Evolutionary conservation across 2,113 vertebrate genomes (phyloP).

Genomic region (Urocynchramus pylzowi): DNA sequence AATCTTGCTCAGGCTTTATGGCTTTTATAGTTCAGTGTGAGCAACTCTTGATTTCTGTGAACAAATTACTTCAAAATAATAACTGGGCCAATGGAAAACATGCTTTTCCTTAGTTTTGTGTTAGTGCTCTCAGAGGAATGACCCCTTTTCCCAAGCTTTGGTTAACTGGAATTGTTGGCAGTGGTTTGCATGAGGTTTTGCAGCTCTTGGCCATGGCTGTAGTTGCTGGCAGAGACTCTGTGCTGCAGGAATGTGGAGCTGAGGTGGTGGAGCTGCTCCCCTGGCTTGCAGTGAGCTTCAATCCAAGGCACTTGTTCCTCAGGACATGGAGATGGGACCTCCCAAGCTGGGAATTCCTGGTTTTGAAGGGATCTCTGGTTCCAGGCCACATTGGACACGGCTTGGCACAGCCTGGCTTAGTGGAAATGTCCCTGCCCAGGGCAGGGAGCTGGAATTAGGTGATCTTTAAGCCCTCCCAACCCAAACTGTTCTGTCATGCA

Average conservation of each 20-base stretch:
- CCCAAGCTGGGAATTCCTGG: neutral
- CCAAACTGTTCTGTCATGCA: neutral
- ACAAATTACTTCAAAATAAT: neutral
- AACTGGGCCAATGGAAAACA: neutral
- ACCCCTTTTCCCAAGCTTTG: neutral
- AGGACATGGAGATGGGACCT: neutral
- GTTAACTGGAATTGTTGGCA: neutral
- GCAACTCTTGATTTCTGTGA: neutral
- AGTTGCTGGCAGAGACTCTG: rapidly evolving
- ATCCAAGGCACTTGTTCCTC: conserved; percentile 36
- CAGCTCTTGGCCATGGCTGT: neutral
- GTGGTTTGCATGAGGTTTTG: neutral
- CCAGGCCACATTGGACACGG: neutral
- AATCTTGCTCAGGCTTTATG: neutral
- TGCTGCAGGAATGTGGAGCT: neutral
- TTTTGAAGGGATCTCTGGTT: neutral
- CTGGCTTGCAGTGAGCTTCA: neutral
- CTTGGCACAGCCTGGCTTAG: neutral
- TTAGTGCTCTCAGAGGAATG: neutral
- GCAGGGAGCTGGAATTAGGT: neutral
- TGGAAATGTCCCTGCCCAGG: neutral
- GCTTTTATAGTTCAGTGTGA: neutral
- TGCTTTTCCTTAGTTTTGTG: neutral
- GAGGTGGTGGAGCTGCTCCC: neutral
- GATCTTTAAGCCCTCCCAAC: neutral